A percentile compares a stretch with the other conserved stretches of the same genome.
Evolutionary conservation across 2,797 vertebrate species (phyloP).

Genomic region (Sebastes trivittatus): DNA sequence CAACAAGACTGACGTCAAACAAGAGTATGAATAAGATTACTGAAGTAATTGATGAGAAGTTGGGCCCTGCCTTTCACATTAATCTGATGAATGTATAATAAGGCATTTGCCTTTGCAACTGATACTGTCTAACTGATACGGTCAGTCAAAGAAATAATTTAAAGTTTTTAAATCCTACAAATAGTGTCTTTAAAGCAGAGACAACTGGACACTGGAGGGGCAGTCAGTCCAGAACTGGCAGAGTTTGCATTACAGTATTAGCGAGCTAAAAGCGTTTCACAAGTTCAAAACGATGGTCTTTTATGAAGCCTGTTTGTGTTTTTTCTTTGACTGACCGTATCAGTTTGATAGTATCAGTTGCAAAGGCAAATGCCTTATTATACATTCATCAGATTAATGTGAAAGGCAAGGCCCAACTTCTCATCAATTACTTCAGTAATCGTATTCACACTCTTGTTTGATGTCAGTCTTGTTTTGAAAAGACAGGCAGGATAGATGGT

Average conservation of each 20-base stretch:
- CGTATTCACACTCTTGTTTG: neutral
- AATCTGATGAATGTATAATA: conserved; percentile 21
- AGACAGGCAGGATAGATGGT: neutral
- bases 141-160: too few relatives aligned
- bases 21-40: neutral
- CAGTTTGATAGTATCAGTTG: too few relatives aligned
- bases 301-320: neutral
- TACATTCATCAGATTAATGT: conserved; percentile 21
- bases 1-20: neutral
- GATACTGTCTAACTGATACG: too few relatives aligned
- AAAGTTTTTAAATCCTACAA: neutral
- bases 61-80: neutral
- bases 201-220: neutral
- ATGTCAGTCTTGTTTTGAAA: neutral
- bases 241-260: neutral
- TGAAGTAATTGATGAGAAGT: neutral
- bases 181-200: neutral
- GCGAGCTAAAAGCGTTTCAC: neutral
- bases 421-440: neutral
- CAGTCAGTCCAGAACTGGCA: too few relatives aligned
- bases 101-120: neutral
- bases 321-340: too few relatives aligned
- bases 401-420: neutral
- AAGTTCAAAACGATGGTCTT: neutral
- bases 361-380: neutral